Evolutionary conservation across 2,888 invertebrate species (phyloP).

Genomic region (Drosophila kambysellisi): DNA sequence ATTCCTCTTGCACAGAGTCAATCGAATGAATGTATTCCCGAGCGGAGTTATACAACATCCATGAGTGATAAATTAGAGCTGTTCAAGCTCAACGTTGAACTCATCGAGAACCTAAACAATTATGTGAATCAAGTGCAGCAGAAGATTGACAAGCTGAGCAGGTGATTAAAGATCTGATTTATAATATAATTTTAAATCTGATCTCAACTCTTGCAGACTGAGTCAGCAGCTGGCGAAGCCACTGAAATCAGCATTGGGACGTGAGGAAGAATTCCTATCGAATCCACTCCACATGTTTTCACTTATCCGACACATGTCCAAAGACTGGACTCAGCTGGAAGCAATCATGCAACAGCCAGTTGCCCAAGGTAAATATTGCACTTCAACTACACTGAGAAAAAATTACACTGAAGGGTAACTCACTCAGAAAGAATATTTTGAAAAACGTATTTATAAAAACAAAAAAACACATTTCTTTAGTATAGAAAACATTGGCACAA

Average conservation of each 20-base stretch:
- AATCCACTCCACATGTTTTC: constrained; percentile 56
- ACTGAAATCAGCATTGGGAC: constrained; percentile 17
- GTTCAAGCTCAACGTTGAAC: constrained; percentile 20
- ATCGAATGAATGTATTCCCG: background rate
- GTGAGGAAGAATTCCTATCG: constrained; percentile 42
- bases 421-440: background rate
- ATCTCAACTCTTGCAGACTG: constrained; percentile 23
- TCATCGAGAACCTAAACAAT: constrained; percentile 25
- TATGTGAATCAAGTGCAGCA: constrained; percentile 36
- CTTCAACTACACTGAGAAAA: background rate
- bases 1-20: background rate
- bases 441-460: background rate
- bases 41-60: background rate
- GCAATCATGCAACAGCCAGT: constrained; percentile 21
- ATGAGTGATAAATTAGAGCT: constrained; percentile 18
- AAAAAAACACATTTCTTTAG: background rate
- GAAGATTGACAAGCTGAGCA: constrained; percentile 17
- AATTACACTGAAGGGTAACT: background rate
- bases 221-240: constrained; percentile 22
- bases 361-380: constrained; percentile 38
- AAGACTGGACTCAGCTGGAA: constrained; percentile 43
- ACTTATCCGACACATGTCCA: constrained; percentile 48
- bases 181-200: accelerated
- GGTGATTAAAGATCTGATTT: constrained; percentile 5
- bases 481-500: no score